Evolutionary conservation across 2,888 invertebrate species (phyloP).

Genomic region (Drosophila vallismaia): DNA sequence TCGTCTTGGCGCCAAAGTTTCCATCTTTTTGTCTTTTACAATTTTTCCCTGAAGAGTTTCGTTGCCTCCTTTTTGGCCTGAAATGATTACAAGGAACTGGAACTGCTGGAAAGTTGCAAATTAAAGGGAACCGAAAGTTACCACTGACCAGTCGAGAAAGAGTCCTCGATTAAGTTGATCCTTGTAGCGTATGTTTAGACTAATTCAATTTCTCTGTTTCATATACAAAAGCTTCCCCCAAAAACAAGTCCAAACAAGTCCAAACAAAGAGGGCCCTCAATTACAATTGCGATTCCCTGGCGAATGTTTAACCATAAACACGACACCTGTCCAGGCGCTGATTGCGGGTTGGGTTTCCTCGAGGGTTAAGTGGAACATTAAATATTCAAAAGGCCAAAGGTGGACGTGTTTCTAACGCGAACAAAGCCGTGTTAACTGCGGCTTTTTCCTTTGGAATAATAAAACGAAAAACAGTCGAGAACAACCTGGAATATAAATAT

Average conservation of each 20-base stretch:
- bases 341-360: conserved; percentile 10
- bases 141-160: conserved; percentile 15
- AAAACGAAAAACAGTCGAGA: not conserved
- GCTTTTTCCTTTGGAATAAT: conserved; percentile 1
- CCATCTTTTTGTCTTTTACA: not conserved
- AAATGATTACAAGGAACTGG: conserved; percentile 63
- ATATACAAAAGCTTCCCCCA: not conserved
- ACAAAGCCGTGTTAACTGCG: conserved; percentile 3
- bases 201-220: conserved; percentile 26
- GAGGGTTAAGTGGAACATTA: conserved; percentile 30
- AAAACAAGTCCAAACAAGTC: conserved; percentile 8
- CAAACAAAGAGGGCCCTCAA: conserved; percentile 34
- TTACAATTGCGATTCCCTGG: conserved; percentile 41
- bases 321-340: conserved; percentile 43
- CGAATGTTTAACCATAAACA: conserved; percentile 42
- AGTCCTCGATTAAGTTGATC: conserved; percentile 26
- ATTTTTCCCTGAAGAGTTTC: conserved; percentile 13
- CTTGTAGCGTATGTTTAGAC: not conserved
- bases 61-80: conserved; percentile 33
- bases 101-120: conserved; percentile 58
- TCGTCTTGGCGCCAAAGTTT: conserved; percentile 68
- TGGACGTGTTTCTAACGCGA: not conserved
- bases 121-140: conserved; percentile 54
- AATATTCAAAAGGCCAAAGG: conserved; percentile 36
- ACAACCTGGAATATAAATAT: too few relatives aligned